phyloP scores from a whole-genome alignment of 2,113 vertebrate species.

The Tamias sibiricus region DNA sequence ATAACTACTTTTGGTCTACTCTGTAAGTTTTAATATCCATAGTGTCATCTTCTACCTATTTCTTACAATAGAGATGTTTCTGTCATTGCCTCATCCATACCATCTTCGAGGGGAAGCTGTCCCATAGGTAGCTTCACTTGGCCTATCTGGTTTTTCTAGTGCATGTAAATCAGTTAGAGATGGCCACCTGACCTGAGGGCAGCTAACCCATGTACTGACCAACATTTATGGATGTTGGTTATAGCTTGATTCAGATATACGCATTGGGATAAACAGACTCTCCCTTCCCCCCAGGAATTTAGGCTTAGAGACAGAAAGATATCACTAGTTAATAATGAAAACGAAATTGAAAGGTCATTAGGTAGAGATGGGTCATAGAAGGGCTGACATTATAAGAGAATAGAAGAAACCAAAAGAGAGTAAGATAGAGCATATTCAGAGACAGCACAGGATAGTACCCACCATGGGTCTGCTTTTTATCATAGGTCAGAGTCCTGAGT shows the following conservation, averaged over 20 bases:
- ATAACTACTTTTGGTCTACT: neutral
- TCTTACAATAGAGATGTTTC: neutral
- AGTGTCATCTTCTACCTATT: neutral
- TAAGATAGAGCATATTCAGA: neutral
- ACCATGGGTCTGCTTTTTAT: neutral
- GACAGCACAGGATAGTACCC: neutral
- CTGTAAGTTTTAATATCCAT: neutral
- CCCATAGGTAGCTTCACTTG: neutral
- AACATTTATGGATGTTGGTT: neutral
- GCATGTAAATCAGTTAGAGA: neutral
- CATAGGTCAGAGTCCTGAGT: neutral
- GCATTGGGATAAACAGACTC: neutral
- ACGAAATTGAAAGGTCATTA: neutral
- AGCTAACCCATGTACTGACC: neutral
- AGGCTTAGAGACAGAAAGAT: neutral
- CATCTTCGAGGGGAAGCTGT: neutral
- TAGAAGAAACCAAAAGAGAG: neutral
- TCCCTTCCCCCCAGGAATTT: neutral
- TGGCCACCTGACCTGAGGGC: neutral
- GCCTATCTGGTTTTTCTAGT: neutral
- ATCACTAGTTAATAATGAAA: neutral
- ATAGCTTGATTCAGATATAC: neutral
- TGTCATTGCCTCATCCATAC: neutral
- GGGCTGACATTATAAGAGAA: neutral
- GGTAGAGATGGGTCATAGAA: neutral